Evolutionary conservation across 2,888 invertebrate genomes (phyloP).

Genomic region (Dicycla oo): DNA sequence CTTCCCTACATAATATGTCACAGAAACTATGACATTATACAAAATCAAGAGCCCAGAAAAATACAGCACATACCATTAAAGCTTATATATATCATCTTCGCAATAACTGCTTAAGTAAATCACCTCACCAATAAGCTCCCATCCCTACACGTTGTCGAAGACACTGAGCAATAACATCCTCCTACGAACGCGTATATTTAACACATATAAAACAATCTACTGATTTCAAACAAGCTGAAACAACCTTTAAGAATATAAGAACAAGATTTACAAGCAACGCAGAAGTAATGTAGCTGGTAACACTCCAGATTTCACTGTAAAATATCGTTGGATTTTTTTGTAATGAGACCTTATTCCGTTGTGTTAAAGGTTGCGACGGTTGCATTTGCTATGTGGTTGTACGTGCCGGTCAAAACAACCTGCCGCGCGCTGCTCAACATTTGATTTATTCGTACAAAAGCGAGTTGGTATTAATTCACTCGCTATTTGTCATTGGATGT

Average conservation of each 20-base stretch:
- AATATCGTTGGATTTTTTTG: slow-evolving; percentile 20
- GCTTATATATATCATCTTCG: slow-evolving; percentile 61
- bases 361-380: slow-evolving; percentile 23
- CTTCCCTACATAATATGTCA: slow-evolving; percentile 16
- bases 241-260: background rate
- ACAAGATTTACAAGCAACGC: slow-evolving; percentile 38
- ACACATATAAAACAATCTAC: slow-evolving; percentile 67
- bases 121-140: slow-evolving; percentile 66
- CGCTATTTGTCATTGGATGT: slow-evolving; percentile 86
- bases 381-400: slow-evolving; percentile 28
- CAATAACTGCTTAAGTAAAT: slow-evolving; percentile 63
- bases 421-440: slow-evolving; percentile 78
- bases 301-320: slow-evolving; percentile 50
- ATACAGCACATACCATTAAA: slow-evolving; percentile 43
- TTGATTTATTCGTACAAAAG: slow-evolving; percentile 84
- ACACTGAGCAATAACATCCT: slow-evolving; percentile 88
- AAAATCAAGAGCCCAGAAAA: slow-evolving; percentile 25
- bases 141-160: slow-evolving; percentile 80
- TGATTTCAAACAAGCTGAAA: slow-evolving; percentile 6
- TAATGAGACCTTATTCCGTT: slow-evolving; percentile 37
- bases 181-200: slow-evolving; percentile 80
- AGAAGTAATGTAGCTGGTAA: slow-evolving; percentile 38
- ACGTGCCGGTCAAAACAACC: slow-evolving; percentile 73
- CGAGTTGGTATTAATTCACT: slow-evolving; percentile 84
- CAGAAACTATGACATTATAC: slow-evolving; percentile 1